These are phyloP conservation scores for Oplegnathus fasciatus DNA, from an alignment of 2,113 vertebrate genomes.

Conservation along the genomic window DNA sequence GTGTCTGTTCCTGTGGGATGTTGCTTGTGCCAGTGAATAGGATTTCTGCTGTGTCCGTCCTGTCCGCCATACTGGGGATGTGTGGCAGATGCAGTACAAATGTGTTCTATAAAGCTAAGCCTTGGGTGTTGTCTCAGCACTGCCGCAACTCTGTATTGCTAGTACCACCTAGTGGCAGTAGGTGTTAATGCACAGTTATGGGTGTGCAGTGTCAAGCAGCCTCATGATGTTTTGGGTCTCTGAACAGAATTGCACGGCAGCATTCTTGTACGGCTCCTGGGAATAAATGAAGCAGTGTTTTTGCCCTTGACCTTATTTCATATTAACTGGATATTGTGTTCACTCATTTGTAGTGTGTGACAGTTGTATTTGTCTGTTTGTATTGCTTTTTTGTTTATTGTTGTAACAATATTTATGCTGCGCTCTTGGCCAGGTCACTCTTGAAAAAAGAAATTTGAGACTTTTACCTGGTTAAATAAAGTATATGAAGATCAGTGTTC, in stretches of 20 bases:
- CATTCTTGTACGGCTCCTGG: not conserved
- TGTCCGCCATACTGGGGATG: slow-evolving; percentile 66
- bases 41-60: slow-evolving; percentile 60
- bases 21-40: slow-evolving; percentile 39
- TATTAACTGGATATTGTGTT: too few species aligned
- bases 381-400: too few species aligned
- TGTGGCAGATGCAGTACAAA: slow-evolving; percentile 74
- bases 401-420: too few species aligned
- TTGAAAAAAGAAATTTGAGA: too few species aligned
- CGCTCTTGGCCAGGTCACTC: too few species aligned
- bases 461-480: too few species aligned
- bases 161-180: slow-evolving; percentile 81
- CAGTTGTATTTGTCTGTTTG: too few species aligned
- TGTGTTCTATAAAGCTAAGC: slow-evolving; percentile 64
- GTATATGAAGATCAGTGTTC: too few species aligned
- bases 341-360: too few species aligned
- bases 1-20: slow-evolving; percentile 40
- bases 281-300: not conserved
- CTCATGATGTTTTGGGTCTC: not conserved
- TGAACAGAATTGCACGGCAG: not conserved
- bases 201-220: not conserved
- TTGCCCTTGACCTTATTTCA: too few species aligned
- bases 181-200: slow-evolving; percentile 1
- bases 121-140: slow-evolving; percentile 79
- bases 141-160: slow-evolving; percentile 42